Evolutionary conservation across 2,888 invertebrate species (phyloP).

Genomic region (Lamellibrachia satsuma): DNA sequence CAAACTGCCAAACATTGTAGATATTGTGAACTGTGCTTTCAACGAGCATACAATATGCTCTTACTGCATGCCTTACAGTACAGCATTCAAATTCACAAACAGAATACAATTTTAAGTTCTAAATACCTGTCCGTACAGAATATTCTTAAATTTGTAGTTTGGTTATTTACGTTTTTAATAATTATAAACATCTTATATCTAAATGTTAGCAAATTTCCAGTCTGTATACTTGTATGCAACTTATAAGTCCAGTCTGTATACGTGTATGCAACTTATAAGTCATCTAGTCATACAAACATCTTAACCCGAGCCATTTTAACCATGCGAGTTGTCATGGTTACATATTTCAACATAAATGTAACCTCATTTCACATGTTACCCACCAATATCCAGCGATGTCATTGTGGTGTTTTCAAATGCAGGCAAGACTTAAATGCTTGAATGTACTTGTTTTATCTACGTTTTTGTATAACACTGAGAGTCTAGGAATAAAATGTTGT

Average conservation of each 20-base stretch:
- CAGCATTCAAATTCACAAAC: background rate
- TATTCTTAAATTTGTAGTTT: background rate
- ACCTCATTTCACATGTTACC: background rate
- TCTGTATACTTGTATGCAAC: background rate
- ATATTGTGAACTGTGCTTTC: background rate
- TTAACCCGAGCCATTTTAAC: background rate
- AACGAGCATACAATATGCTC: background rate
- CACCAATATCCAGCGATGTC: background rate
- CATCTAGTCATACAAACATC: background rate
- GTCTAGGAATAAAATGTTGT: background rate
- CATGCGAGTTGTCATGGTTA: background rate
- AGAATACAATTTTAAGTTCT: background rate
- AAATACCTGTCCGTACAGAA: background rate
- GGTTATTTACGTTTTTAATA: background rate
- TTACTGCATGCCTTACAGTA: background rate
- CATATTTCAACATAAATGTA: background rate
- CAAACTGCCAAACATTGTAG: background rate
- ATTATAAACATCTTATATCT: background rate
- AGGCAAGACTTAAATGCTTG: background rate
- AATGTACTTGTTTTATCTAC: background rate
- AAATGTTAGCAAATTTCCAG: background rate
- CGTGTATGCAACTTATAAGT: background rate
- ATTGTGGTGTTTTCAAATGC: background rate
- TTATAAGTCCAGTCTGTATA: background rate
- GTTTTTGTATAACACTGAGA: background rate